phyloP scores from a whole-genome alignment of 2,113 vertebrate genomes.

The Tychaedon coryphoeus region DNA sequence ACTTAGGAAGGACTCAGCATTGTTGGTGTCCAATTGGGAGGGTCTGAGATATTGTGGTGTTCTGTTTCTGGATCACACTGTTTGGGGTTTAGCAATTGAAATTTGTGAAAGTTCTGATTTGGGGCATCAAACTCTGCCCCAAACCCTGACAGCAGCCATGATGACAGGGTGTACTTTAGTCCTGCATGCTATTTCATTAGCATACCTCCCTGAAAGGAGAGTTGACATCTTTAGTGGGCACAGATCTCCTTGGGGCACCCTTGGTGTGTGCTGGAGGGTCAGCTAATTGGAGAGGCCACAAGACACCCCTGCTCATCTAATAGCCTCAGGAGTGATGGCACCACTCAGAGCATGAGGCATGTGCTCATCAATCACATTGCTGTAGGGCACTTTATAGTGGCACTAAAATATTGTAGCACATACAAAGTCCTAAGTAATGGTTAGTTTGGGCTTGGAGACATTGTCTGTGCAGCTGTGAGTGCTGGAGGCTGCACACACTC shows the following conservation, averaged over 20 bases:
- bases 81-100: not conserved
- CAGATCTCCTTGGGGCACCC: not conserved
- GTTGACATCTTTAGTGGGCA: not conserved
- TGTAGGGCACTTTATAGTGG: not conserved
- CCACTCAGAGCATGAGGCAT: not conserved
- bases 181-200: not conserved
- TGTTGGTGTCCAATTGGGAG: rapidly evolving
- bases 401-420: not conserved
- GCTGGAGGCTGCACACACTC: not conserved
- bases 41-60: not conserved
- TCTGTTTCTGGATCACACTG: not conserved
- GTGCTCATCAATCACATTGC: not conserved
- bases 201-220: not conserved
- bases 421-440: not conserved
- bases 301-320: not conserved
- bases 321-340: not conserved
- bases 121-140: not conserved
- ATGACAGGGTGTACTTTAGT: not conserved
- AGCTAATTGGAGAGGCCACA: not conserved
- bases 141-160: not conserved
- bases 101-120: not conserved
- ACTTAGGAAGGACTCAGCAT: not conserved
- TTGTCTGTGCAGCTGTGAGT: not conserved
- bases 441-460: not conserved
- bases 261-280: not conserved